Conservation (phyloP, 2,888 invertebrate genomes). For the Callimorpha dominula region DNA sequence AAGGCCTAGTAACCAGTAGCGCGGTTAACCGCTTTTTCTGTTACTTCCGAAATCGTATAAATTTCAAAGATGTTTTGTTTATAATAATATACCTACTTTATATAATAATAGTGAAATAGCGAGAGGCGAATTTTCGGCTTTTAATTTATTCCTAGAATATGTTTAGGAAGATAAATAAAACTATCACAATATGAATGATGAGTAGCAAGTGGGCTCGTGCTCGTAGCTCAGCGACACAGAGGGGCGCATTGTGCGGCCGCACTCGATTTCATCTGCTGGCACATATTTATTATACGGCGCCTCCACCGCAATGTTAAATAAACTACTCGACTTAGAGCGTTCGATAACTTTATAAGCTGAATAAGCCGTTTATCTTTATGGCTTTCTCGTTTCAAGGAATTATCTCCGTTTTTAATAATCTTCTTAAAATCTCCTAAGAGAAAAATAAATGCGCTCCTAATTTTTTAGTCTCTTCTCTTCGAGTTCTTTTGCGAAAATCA, state of each 20-base stretch:
- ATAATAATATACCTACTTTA: too few species aligned
- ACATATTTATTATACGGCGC: background rate
- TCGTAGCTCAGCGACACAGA: background rate
- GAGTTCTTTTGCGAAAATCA: too few species aligned
- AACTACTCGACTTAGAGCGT: background rate
- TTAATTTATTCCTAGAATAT: background rate
- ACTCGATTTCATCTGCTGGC: constrained; percentile 1
- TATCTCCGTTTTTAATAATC: background rate
- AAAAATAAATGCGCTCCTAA: background rate
- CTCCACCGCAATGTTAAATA: background rate
- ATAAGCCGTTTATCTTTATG: background rate
- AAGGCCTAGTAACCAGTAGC: too few species aligned
- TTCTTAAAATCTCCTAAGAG: background rate
- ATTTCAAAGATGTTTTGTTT: too few species aligned
- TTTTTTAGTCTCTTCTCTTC: too few species aligned
- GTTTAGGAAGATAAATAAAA: background rate
- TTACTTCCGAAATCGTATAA: too few species aligned
- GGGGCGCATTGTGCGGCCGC: constrained; percentile 1
- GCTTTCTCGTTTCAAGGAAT: background rate
- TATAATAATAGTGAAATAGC: too few species aligned
- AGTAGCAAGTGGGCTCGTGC: background rate
- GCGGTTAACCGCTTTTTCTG: too few species aligned
- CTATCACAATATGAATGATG: background rate
- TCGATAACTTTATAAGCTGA: background rate
- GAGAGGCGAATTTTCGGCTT: background rate